Conservation (phyloP, 2,797 vertebrate species). For the Prunella strophiata region DNA sequence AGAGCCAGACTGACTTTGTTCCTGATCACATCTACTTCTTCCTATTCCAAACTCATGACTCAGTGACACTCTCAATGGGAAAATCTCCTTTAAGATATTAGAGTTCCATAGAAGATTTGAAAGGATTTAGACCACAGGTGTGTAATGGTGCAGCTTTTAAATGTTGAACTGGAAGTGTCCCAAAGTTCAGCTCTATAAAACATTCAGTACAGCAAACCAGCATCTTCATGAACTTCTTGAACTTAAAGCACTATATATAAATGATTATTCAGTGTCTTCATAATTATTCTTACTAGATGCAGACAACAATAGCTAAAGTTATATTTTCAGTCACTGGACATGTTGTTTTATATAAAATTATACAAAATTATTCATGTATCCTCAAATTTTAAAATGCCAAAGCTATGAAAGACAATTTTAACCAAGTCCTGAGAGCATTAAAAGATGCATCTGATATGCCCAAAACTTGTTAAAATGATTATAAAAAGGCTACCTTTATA, state of each 20-base stretch:
- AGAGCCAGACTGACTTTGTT: not conserved
- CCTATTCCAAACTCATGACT: not conserved
- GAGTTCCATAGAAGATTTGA: not conserved
- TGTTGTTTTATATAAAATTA: not conserved
- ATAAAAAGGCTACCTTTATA: not conserved
- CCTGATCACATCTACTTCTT: not conserved
- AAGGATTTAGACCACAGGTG: not conserved
- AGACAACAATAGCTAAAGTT: not conserved
- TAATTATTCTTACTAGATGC: not conserved
- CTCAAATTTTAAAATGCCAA: constrained; percentile 4
- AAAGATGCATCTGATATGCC: not conserved
- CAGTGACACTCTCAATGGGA: not conserved
- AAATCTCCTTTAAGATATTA: not conserved
- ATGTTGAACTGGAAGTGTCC: not conserved
- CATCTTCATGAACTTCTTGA: not conserved
- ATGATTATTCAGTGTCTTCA: not conserved
- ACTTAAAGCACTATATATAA: not conserved
- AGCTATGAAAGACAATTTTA: constrained; percentile 4
- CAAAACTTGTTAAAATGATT: not conserved
- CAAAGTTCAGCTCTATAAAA: not conserved
- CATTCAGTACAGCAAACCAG: not conserved
- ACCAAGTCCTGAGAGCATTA: not conserved
- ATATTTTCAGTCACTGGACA: not conserved
- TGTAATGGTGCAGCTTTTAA: not conserved
- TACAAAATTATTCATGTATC: not conserved